Evolutionary conservation across 92 coral and sea anemone genomes (phyloP).

Genomic region (Porites rus): DNA sequence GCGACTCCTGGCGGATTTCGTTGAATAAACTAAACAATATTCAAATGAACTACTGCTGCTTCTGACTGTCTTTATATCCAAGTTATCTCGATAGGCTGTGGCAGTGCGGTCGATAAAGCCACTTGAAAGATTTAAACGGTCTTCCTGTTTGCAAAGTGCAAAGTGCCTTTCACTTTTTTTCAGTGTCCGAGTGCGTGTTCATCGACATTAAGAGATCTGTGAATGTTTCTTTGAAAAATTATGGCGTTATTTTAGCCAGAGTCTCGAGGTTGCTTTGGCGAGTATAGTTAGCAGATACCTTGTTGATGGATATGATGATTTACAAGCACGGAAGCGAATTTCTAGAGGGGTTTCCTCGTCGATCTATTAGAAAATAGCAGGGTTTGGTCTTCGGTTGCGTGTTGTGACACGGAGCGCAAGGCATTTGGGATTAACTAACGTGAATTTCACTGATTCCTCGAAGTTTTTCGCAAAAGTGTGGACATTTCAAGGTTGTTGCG

Average conservation of each 20-base stretch:
- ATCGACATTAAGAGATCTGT: neutral
- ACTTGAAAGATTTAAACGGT: neutral
- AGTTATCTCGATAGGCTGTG: neutral
- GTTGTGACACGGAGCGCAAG: neutral
- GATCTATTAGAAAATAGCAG: neutral
- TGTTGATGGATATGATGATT: neutral
- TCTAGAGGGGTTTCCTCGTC: slow-evolving; percentile 11
- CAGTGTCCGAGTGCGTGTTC: neutral
- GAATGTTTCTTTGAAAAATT: neutral
- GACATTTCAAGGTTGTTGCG: slow-evolving; percentile 22
- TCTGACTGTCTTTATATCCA: neutral
- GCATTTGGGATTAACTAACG: neutral
- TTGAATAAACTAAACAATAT: slow-evolving; percentile 77
- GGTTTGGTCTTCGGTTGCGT: neutral
- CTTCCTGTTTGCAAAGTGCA: neutral
- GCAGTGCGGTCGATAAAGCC: neutral
- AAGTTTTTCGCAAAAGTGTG: neutral
- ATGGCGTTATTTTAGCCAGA: neutral
- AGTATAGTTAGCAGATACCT: neutral
- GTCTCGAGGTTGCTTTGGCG: neutral
- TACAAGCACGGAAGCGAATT: neutral
- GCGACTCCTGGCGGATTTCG: slow-evolving; percentile 80
- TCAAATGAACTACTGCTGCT: slow-evolving; percentile 66
- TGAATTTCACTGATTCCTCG: slow-evolving; percentile 14
- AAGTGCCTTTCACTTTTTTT: neutral